Evolutionary conservation across 2,888 invertebrate genomes (phyloP).

Genomic region (Habroteleia sp.): DNA sequence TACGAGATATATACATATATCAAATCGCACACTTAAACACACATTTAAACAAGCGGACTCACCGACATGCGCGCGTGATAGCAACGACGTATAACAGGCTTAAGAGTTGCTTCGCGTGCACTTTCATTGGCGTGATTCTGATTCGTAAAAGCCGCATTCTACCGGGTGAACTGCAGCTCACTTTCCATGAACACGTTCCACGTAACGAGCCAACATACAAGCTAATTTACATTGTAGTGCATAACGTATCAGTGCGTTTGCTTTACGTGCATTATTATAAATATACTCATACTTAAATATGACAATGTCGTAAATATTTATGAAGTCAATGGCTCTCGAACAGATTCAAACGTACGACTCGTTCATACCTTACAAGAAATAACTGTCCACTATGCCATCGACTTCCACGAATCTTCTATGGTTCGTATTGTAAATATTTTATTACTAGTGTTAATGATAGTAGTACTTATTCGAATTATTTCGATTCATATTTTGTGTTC

Average conservation of each 20-base stretch:
- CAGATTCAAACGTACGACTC: constrained; percentile 9
- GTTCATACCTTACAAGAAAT: not conserved
- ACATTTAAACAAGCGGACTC: constrained; percentile 3
- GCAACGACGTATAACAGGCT: constrained; percentile 51
- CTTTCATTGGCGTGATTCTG: constrained; percentile 73
- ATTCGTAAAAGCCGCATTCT: constrained; percentile 71
- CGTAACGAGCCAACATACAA: constrained; percentile 59
- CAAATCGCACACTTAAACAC: constrained; percentile 41
- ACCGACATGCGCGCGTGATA: constrained; percentile 24
- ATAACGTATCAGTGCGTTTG: constrained; percentile 51
- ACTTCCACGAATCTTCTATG: constrained; percentile 31
- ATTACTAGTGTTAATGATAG: constrained; percentile 50
- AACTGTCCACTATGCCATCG: constrained; percentile 24
- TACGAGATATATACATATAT: constrained; percentile 51
- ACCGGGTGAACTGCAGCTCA: constrained; percentile 65
- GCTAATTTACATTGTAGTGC: constrained; percentile 52
- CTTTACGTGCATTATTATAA: constrained; percentile 48
- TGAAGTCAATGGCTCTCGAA: constrained; percentile 18
- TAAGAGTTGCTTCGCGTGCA: constrained; percentile 59
- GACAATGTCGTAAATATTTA: constrained; percentile 51
- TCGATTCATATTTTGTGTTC: constrained; percentile 57
- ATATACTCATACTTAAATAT: constrained; percentile 40
- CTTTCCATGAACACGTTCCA: constrained; percentile 63
- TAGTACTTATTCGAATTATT: constrained; percentile 60
- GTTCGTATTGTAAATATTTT: constrained; percentile 60